Percentiles rank a stretch among this genome's conserved stretches.
These are phyloP conservation scores for Halictus rubicundus DNA, from an alignment of 1,140 invertebrate genomes.

Conservation along the genomic window DNA sequence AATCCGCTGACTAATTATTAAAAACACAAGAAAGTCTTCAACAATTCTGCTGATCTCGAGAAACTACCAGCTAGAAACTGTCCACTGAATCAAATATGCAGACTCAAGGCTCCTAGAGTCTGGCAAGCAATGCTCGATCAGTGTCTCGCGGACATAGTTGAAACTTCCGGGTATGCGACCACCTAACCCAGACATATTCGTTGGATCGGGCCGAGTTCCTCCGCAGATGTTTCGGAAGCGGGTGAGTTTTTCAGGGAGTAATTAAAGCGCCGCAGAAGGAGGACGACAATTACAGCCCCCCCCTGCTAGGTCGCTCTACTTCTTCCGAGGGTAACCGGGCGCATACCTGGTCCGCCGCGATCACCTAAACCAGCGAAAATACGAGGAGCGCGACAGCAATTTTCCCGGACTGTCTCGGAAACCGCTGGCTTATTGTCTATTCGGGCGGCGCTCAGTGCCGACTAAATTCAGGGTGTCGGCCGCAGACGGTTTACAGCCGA, in stretches of 20 bases:
- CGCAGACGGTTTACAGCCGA: conserved; percentile 44
- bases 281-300: neutral
- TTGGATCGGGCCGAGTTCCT: neutral
- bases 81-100: neutral
- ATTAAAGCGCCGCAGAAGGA: neutral
- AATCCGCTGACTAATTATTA: too few relatives aligned
- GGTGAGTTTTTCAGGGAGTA: neutral
- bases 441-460: conserved; percentile 27
- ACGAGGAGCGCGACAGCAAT: conserved; percentile 34
- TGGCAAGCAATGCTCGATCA: too few relatives aligned
- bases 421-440: conserved; percentile 42
- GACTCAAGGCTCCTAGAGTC: neutral
- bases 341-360: conserved; percentile 21
- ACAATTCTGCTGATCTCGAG: too few relatives aligned
- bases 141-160: conserved; percentile 15
- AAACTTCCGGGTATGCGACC: conserved; percentile 24
- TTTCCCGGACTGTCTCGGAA: conserved; percentile 7
- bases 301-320: neutral
- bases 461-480: conserved; percentile 50
- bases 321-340: conserved; percentile 6
- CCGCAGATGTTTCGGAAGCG: neutral
- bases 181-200: neutral
- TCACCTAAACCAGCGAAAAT: conserved; percentile 28
- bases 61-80: too few relatives aligned
- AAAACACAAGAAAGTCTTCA: neutral